phyloP scores from a whole-genome alignment of 2,797 vertebrate genomes.

The Anas georgica region DNA sequence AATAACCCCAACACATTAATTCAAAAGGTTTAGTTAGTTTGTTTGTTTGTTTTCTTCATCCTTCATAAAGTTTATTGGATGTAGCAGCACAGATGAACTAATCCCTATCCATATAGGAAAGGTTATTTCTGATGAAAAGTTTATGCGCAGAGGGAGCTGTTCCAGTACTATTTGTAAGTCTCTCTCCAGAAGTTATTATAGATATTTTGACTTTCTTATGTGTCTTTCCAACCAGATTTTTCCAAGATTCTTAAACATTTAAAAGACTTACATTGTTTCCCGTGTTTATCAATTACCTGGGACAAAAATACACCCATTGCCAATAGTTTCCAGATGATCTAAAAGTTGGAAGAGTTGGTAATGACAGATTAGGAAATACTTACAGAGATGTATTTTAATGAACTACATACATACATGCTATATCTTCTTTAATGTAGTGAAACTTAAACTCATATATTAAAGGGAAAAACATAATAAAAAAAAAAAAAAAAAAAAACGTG shows the following conservation, averaged over 20 bases:
- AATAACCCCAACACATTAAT: slow-evolving; percentile 10
- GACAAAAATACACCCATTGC: background rate
- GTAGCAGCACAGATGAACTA: slow-evolving; percentile 10
- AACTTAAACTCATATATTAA: background rate
- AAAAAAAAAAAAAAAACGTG: too few species aligned
- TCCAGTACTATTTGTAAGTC: background rate
- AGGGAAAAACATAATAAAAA: background rate
- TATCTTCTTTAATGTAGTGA: background rate
- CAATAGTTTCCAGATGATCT: background rate
- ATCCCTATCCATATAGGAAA: background rate
- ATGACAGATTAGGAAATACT: background rate
- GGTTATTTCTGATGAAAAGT: background rate
- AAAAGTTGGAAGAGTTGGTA: background rate
- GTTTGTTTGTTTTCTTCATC: background rate
- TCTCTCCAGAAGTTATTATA: background rate
- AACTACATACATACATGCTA: background rate
- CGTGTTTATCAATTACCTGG: background rate
- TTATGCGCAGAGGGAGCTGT: background rate
- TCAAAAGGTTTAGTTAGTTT: background rate
- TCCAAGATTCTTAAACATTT: background rate
- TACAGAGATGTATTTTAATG: background rate
- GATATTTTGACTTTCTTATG: background rate
- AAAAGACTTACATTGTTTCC: background rate
- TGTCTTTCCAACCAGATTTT: background rate
- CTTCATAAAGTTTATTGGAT: slow-evolving; percentile 12